Percentiles rank a stretch among this genome's conserved stretches.
phyloP scores from a whole-genome alignment of 2,797 vertebrate genomes.

The Clarias fuscus region DNA sequence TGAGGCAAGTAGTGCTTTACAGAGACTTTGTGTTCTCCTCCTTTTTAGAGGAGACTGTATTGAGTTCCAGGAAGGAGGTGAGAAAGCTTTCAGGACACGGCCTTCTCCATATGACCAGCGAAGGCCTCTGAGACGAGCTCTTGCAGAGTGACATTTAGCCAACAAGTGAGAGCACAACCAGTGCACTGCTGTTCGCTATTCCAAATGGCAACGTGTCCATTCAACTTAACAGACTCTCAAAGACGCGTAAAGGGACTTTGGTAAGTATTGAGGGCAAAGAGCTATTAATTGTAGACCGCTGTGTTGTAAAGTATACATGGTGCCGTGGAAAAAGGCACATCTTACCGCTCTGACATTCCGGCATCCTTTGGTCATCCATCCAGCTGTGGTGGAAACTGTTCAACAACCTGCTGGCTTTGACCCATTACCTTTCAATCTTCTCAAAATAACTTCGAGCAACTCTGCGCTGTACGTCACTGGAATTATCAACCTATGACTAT shows the following conservation, averaged over 20 bases:
- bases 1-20: slow-evolving; percentile 32
- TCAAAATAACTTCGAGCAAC: neutral
- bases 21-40: slow-evolving; percentile 50
- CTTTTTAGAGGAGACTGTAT: slow-evolving; percentile 48
- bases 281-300: slow-evolving; percentile 3
- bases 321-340: neutral
- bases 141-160: slow-evolving; percentile 59
- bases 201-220: slow-evolving; percentile 52
- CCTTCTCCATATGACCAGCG: slow-evolving; percentile 54
- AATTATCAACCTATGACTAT: neutral
- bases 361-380: neutral
- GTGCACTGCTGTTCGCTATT: slow-evolving; percentile 45
- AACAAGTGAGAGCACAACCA: slow-evolving; percentile 54
- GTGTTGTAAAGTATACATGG: neutral
- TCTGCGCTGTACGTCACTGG: neutral
- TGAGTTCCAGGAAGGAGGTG: slow-evolving; percentile 53
- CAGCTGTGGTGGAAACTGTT: neutral
- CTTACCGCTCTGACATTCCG: neutral
- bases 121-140: slow-evolving; percentile 53
- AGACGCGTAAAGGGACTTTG: slow-evolving; percentile 14
- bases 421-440: neutral
- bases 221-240: slow-evolving; percentile 39
- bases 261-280: slow-evolving; percentile 25
- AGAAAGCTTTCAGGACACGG: slow-evolving; percentile 55
- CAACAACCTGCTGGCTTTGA: slow-evolving; percentile 6